Base-by-base conservation (phyloP, 2,113 vertebrate genomes). In the Eurystomus gularis region DNA sequence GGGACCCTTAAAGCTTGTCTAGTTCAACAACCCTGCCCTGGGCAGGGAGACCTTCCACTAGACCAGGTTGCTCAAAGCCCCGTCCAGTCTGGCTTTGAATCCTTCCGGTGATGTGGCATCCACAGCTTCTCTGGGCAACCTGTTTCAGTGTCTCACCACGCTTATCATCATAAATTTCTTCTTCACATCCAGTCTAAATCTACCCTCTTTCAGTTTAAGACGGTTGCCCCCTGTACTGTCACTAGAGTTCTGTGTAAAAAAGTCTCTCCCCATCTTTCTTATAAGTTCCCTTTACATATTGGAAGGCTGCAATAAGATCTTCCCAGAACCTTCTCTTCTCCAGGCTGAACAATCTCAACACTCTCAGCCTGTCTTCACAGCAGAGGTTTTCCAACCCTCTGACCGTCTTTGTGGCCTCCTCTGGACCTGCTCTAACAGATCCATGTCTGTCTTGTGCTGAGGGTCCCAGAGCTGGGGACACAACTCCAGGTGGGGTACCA, bases 11-110 rank as follows among this genome's bases (percentile, higher is more conserved):
- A 35, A 73, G 28, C 4, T 35, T 17, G 29, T 24, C 20, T 39
- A 10, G 12, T 81, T 33, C 52, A 29, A 40, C 0, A 2, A 14
- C 28, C 2, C 2, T 69, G 62, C 19, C 8, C 0, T 7, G 42
- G 12, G 5, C 42, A 60, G 44, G 25, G 42, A 60, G 19, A 33
- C 2, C 24, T 76, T 28, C 15, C 26, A 37, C 37, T 35, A 5
- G 2, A 7, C 1, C 42, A 37, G 42, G 13, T 35, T 57, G 48
- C 39, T 51, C 28, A 3, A 25, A 81, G 17, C 17, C 35, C 25
- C 1, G 0, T 60, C 69, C 24, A 70, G 5, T n/a, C n/a, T 49
- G 64, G 0, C 25, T 13, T 33, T 26, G 40, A 70, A 48, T 7
- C 3, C 6, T 62, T 33, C 12, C 64, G 72, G 0, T 3, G 49